Percentiles rank a stretch among this genome's conserved stretches.
These are phyloP conservation scores for Gandaritis pyraliata DNA, from an alignment of 2,888 invertebrate species.

Conservation along the genomic window DNA sequence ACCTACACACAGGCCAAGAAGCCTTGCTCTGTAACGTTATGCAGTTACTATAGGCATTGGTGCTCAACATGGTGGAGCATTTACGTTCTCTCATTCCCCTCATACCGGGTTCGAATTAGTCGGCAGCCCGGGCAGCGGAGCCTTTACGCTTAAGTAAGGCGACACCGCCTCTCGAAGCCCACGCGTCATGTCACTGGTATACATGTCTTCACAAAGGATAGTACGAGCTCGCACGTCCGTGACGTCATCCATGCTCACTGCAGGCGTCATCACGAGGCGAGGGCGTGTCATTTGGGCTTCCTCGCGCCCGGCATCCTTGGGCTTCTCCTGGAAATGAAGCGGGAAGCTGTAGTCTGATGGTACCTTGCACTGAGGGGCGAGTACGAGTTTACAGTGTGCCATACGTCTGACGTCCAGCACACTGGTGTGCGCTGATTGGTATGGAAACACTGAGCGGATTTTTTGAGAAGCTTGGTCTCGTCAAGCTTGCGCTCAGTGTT, in stretches of 20 bases:
- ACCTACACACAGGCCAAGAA: too few species aligned
- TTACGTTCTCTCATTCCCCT: too few species aligned
- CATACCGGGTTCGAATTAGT: slow-evolving; percentile 51
- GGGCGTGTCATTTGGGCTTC: slow-evolving; percentile 56
- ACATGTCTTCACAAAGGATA: slow-evolving; percentile 50
- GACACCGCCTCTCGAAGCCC: slow-evolving; percentile 35
- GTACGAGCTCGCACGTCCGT: slow-evolving; percentile 7
- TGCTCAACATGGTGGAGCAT: too few species aligned
- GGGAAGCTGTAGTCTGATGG: neutral
- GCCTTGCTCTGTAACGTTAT: too few species aligned
- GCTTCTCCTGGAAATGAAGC: slow-evolving; percentile 39
- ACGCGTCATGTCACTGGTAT: slow-evolving; percentile 48
- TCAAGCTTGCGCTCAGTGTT: too few species aligned
- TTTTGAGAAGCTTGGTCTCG: too few species aligned
- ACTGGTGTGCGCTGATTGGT: too few species aligned
- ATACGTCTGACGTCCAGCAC: too few species aligned
- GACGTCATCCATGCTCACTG: slow-evolving; percentile 63
- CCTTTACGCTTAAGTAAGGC: slow-evolving; percentile 38
- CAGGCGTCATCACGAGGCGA: slow-evolving; percentile 63
- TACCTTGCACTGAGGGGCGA: neutral
- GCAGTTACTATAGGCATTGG: too few species aligned
- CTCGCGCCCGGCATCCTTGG: slow-evolving; percentile 46
- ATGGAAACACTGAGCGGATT: too few species aligned
- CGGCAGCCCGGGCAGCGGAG: slow-evolving; percentile 45
- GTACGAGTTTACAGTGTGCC: too few species aligned